Evolutionary conservation across 1,140 invertebrate species (phyloP), one percentile per base, ranked within the genome.

Genomic region (Gerris buenoi): DNA sequence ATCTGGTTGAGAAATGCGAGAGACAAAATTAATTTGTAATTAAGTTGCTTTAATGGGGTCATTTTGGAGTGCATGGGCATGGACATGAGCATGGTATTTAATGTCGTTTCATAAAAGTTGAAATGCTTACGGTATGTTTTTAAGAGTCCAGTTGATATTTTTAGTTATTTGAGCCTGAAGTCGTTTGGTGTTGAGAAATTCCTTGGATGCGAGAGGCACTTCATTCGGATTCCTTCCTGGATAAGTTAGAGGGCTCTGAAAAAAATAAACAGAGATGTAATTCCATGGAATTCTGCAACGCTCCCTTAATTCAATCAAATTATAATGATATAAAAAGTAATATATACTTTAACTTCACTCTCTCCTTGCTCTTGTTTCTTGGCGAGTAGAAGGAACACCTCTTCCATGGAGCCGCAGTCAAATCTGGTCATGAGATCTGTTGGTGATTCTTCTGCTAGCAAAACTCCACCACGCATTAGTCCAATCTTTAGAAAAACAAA

Each of bases 141-240:
- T 83, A 80, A 89, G 88, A 79, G 95, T 87, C 78, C 89, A 85
- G 64, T 91, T 82, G 71, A 94, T 87, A 77, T 96, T 97, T 75
- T 97, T 97, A 81, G 91, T 88, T 33, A 93, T 83, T 18, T 95
- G 78, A 33, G 93, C 93, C 63, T 84, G 83, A 82, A 93, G 71
- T 64, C 72, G 62, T 18, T 68, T 29, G 14, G 25, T 65, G 18
- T 64, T 65, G 65, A 69, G 68, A 5, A 29, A 15, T 25, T 27
- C 56, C 25, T 58, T 25, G 2, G n/a, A 27, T 62, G 68, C 58
- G 5, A 70, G 56, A n/a, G 69, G 65, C 18, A 33, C 60, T 5
- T 46, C 25, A 22, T 66, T 64, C 3, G 33, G 65, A 27, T 66
- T 65, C 23, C 25, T 63, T 28, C 62, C 62, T 1, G 68, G 68